Evolutionary conservation across 2,888 invertebrate species (phyloP), one percentile per base, ranked within the genome.

Genomic region (Exocentrus adspersus): DNA sequence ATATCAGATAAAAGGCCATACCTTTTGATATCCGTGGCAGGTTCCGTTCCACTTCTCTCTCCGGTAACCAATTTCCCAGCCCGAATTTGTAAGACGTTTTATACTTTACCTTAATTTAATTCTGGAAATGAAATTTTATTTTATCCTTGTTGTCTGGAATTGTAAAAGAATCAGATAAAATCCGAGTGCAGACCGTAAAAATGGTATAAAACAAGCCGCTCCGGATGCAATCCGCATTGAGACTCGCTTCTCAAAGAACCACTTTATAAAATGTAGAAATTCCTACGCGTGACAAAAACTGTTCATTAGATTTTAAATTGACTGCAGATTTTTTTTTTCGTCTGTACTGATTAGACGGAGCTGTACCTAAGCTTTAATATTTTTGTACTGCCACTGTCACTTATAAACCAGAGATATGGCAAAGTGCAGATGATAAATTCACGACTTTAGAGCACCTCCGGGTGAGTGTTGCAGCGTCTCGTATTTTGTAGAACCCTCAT

Each of bases 351-450:
- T n/a, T n/a, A n/a, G n/a, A n/a, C n/a, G n/a, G n/a, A n/a, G n/a
- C n/a, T n/a, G n/a, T n/a, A n/a, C n/a, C n/a, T n/a, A n/a, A n/a
- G n/a, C n/a, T n/a, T n/a, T n/a, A n/a, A n/a, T n/a, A n/a, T n/a
- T n/a, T n/a, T n/a, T n/a, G n/a, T n/a, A n/a, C n/a, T n/a, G n/a
- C n/a, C n/a, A n/a, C n/a, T n/a, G n/a, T n/a, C n/a, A n/a, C n/a
- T n/a, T n/a, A n/a, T n/a, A n/a, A n/a, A n/a, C n/a, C n/a, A n/a
- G n/a, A n/a, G n/a, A n/a, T n/a, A n/a, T n/a, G n/a, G 24, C 54
- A 21, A 46, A 53, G 53, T 48, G 63, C 58, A 21, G 48, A 63
- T 59, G 52, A 63, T 63, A 50, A 63, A 61, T 61, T 46, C 20
- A 48, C 54, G 41, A 54, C 41, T 48, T 24, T 51, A 52, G 24